These are phyloP conservation scores for Brachionus paranguensis DNA, from an alignment of 1,140 invertebrate species.

Conservation along the genomic window DNA sequence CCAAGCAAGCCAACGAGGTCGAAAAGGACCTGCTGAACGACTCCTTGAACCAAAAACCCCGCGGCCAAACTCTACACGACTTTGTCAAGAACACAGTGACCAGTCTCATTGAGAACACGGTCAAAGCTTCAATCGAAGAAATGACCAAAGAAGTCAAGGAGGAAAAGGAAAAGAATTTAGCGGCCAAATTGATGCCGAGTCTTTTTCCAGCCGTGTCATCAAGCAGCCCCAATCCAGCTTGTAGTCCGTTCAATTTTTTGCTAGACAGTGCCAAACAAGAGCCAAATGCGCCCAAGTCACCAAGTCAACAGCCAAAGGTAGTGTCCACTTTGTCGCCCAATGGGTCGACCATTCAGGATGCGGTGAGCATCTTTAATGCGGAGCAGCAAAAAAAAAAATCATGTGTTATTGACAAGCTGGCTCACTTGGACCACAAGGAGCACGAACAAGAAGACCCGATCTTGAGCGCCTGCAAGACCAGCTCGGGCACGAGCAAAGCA, in stretches of 20 bases:
- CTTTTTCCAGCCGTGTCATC: constrained; percentile 8
- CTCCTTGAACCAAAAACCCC: neutral
- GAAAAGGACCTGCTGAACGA: neutral
- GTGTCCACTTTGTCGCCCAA: neutral
- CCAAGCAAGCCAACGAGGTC: neutral
- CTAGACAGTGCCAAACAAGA: neutral
- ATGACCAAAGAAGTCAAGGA: neutral
- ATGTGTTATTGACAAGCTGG: neutral
- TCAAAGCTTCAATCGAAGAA: constrained; percentile 14
- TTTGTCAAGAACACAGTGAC: neutral
- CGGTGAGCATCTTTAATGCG: neutral
- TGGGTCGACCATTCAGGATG: neutral
- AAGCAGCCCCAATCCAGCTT: neutral
- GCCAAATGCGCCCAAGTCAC: neutral
- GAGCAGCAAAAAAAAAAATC: neutral
- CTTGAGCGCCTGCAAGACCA: neutral
- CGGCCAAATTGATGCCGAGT: constrained; percentile 7
- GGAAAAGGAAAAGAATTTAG: constrained; percentile 6
- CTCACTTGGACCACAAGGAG: constrained; percentile 7
- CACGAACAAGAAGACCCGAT: constrained; percentile 20
- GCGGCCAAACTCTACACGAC: neutral
- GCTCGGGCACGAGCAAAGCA: neutral
- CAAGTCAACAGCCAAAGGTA: neutral
- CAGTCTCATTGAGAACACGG: constrained; percentile 6
- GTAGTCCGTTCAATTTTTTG: constrained; percentile 4